Percentiles rank a stretch among this genome's conserved stretches.
Conservation (phyloP, 2,113 vertebrate genomes). For the Toxostoma redivivum region DNA sequence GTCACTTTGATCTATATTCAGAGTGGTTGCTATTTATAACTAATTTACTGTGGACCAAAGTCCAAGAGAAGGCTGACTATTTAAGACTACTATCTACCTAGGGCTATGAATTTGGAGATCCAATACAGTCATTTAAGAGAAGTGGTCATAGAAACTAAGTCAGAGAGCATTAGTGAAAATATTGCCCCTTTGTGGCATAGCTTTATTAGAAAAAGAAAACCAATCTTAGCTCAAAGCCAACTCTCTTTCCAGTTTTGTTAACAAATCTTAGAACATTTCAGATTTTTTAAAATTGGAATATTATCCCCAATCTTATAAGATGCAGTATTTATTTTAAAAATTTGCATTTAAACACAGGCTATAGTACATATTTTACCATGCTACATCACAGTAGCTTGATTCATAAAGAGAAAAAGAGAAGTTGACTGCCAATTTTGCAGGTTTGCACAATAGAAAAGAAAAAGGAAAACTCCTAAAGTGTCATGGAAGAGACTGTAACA, state of each 20-base stretch:
- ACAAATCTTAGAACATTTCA: not conserved
- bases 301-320: not conserved
- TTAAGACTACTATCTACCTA: not conserved
- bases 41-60: not conserved
- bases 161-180: not conserved
- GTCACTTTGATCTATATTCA: not conserved
- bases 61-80: not conserved
- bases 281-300: not conserved
- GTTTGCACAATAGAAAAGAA: not conserved
- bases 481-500: not conserved
- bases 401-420: not conserved
- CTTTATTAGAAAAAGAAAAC: not conserved
- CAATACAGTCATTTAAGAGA: not conserved
- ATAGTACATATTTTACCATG: not conserved
- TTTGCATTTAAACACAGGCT: not conserved
- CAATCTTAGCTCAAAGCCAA: not conserved
- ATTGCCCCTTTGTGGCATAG: not conserved
- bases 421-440: not conserved
- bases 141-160: not conserved
- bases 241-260: not conserved
- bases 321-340: not conserved
- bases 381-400: not conserved
- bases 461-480: not conserved
- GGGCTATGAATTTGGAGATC: not conserved
- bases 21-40: not conserved